Evolutionary conservation across 2,888 invertebrate species (phyloP), one percentile per base, ranked within the genome.

Genomic region (Masnerella sp.): DNA sequence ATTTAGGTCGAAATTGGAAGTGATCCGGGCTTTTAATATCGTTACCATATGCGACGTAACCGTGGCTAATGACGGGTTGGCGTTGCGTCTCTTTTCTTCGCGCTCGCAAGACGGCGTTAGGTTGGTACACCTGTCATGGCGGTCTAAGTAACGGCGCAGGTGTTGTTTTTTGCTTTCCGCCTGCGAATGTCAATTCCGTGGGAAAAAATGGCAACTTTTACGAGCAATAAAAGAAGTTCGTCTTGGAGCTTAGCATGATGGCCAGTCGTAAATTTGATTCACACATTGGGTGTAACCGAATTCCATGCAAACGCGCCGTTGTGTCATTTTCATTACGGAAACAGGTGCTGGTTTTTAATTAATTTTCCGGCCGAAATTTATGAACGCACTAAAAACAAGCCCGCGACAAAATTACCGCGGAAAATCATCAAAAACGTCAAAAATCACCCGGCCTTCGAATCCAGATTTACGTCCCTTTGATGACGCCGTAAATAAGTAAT

Each of bases 261-360:
- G 38, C 20, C 17, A n/a, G 54, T 15, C 18, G 30, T 67, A 67
- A 67, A 68, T 69, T 69, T 45, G 54, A 61, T 69, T 69, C 69
- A 45, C 47, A 32, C 61, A 25, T 69, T 25, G 47, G 36, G 22
- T 59, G 54, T 61, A 61, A 61, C 47, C 47, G 47, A 45, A 69
- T 52, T 61, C 25, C 20, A 38, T 38, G 52, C 30, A 25, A 59
- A 28, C 32, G 15, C 58, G 12, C 5, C 45, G 45, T 42, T 20
- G 65, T 65, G 56, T 65, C 56, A 65, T 22, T 69, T 69, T 47
- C 61, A 69, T 61, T 43, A 36, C 52, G 69, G 54, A 52, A 49
- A 56, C 70, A 70, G 61, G 56, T 62, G 70, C 56, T 20, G 32
- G 9, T 56, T 62, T 70, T 70, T 70, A 62, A 70, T 62, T 70